A percentile compares a stretch with the other conserved stretches of the same genome.
These are phyloP conservation scores for Poecilia gillii DNA, from an alignment of 2,797 vertebrate genomes.

Conservation along the genomic window DNA sequence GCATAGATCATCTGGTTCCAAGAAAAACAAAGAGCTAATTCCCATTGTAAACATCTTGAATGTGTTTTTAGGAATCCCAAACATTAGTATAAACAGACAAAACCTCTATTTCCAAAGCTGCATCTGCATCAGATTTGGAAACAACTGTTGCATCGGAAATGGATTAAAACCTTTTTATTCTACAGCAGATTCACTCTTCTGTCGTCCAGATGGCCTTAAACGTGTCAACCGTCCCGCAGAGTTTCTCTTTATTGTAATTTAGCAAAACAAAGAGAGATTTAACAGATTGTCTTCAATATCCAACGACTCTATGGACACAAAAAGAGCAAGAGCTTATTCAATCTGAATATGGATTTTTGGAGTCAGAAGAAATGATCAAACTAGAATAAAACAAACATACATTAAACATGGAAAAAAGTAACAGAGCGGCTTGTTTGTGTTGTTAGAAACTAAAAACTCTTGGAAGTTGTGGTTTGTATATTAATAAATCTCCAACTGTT, in stretches of 20 bases:
- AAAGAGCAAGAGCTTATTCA: not conserved
- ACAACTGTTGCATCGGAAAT: constrained; percentile 16
- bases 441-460: not conserved
- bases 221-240: not conserved
- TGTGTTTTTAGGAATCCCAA: not conserved
- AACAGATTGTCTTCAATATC: not conserved
- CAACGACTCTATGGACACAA: not conserved
- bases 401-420: not conserved
- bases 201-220: constrained; percentile 9
- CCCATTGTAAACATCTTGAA: constrained; percentile 3
- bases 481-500: not conserved
- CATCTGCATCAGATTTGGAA: constrained; percentile 7
- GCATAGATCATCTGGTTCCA: not conserved
- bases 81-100: not conserved
- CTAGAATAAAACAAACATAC: not conserved
- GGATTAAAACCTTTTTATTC: constrained; percentile 11
- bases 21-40: not conserved
- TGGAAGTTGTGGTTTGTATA: not conserved
- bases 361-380: not conserved
- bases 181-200: not conserved
- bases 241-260: not conserved
- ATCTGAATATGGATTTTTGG: not conserved
- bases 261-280: constrained; percentile 12
- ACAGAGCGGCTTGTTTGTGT: not conserved
- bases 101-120: not conserved